Evolutionary conservation across 2,888 invertebrate genomes (phyloP), one percentile per base, ranked within the genome.

Genomic region (Atethmia centrago): DNA sequence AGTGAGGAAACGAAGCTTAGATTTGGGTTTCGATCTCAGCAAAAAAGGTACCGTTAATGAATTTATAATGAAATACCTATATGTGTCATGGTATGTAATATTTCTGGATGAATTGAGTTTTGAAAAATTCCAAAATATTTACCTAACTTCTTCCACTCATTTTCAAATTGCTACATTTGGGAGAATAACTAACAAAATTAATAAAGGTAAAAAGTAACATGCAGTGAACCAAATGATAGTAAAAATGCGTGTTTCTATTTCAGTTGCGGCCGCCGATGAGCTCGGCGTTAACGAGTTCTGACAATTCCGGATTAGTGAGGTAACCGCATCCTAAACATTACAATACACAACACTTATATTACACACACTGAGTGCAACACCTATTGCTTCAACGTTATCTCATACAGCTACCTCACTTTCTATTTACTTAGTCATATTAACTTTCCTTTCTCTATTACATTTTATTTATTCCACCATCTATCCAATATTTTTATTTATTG

Each of bases 241-340:
- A 45, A 59, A 68, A 71, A 64, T 31, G 51, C 3, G 19, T 25
- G 4, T 84, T 88, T 85, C 75, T 77, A 78, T 95, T 96, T 80
- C 94, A 96, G 96, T 94, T 96, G 90, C 96, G 96, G 93, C 95
- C 96, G 85, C 95, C 95, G 82, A 95, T 95, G 93, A 93, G 93
- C 88, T 92, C 95, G 87, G 92, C 94, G 90, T 91, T 96, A 93
- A 93, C 95, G 91, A 95, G 94, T 95, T 96, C 96, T 93, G 96
- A 96, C 91, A 96, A 95, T 94, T 96, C 96, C 93, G 96, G 96
- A 93, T 95, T 96, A 95, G 96, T 96, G 94, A 96, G 96, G 96
- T 96, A 95, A 94, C 83, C 47, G 55, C 69, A 77, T 84, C 81
- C 73, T 85, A 74, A 74, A 84, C 65, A 74, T 69, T 79, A 69